Conservation (phyloP, 2,113 vertebrate genomes). For the Lichenostomus cassidix region DNA sequence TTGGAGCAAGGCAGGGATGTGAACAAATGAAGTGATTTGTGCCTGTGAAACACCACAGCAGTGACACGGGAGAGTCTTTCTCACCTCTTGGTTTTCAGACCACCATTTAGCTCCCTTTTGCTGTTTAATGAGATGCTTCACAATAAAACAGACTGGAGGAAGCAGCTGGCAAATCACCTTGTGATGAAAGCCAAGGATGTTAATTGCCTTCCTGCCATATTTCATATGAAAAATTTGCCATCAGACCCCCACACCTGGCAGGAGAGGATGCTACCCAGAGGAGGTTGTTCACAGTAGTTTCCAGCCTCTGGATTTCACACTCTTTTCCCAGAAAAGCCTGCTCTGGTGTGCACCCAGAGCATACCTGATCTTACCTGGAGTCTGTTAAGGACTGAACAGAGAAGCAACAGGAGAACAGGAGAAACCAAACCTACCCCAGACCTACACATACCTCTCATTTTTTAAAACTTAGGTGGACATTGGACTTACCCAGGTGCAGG, state of each 20-base stretch:
- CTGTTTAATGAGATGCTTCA: not conserved
- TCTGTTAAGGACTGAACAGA: not conserved
- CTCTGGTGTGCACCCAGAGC: not conserved
- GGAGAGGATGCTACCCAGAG: not conserved
- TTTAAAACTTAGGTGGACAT: not conserved
- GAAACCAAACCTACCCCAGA: not conserved
- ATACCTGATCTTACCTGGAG: not conserved
- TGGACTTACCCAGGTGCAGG: not conserved
- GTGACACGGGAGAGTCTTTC: not conserved
- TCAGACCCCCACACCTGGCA: not conserved
- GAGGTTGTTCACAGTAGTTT: not conserved
- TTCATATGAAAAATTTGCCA: not conserved
- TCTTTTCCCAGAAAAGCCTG: not conserved
- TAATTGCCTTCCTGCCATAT: not conserved
- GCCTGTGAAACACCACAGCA: not conserved
- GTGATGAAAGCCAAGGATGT: not conserved
- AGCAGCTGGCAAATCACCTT: not conserved
- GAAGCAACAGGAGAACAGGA: not conserved
- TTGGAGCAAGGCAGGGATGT: not conserved
- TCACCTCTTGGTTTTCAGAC: not conserved
- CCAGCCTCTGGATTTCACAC: not conserved
- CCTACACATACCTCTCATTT: rapidly evolving
- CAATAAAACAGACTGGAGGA: not conserved
- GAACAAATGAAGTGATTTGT: not conserved
- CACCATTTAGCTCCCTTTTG: not conserved